A percentile compares a stretch with the other conserved stretches of the same genome.
phyloP scores from a whole-genome alignment of 2,797 vertebrate species.

The Prionace glauca region DNA sequence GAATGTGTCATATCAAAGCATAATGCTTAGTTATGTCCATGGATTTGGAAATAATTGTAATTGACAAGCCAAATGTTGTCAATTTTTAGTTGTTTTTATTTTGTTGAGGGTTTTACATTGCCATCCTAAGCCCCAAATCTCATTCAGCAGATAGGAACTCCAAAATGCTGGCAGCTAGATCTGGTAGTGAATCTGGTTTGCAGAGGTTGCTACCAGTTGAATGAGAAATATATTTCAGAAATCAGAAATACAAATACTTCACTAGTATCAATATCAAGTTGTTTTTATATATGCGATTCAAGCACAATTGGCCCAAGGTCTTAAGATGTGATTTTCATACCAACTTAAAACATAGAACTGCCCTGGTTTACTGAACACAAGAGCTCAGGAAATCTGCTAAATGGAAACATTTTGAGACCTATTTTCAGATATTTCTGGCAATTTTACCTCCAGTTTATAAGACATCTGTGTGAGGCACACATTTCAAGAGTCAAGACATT shows the following conservation, averaged over 20 bases:
- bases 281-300: not conserved
- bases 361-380: not conserved
- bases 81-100: not conserved
- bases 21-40: not conserved
- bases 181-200: not conserved
- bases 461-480: not conserved
- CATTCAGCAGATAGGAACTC: not conserved
- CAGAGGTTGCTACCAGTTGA: not conserved
- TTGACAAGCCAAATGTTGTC: not conserved
- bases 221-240: not conserved
- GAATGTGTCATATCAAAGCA: not conserved
- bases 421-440: not conserved
- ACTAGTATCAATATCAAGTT: not conserved
- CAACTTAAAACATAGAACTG: not conserved
- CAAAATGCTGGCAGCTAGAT: not conserved
- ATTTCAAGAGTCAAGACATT: not conserved
- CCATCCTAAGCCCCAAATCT: not conserved
- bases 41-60: not conserved
- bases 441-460: not conserved
- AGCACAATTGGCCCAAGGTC: not conserved
- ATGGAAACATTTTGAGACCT: not conserved
- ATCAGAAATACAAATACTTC: not conserved
- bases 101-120: not conserved
- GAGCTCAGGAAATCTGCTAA: not conserved
- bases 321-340: not conserved